Evolutionary conservation across 2,797 vertebrate genomes (phyloP), one percentile per base, ranked within the genome.

Genomic region (Vespertilio murinus): DNA sequence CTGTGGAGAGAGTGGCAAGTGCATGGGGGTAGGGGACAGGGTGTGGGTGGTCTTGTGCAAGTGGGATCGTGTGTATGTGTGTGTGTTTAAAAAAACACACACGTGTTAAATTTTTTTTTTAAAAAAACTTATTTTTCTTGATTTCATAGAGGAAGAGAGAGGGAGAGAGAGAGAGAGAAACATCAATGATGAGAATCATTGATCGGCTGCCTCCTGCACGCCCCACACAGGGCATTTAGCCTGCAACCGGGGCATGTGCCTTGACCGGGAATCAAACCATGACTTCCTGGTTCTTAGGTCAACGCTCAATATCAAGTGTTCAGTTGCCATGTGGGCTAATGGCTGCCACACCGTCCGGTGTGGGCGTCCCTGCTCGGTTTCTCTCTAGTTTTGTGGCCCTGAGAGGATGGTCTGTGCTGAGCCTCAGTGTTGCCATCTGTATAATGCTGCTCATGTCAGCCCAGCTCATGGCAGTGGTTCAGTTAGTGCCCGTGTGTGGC

Each of bases 391-490:
- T 2, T 77, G 25, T 35, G 52, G 67, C 35, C 52, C 69, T 12
- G 33, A 52, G 67, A 45, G 80, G 38, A 59, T 35, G 9, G 1
- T 25, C 25, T 65, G 30, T 54, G 35, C 67, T 40, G 78, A 88
- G 40, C 9, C 67, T 69, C n/a, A 16, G 1, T 28, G 49, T 47
- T n/a, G 8, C 65, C 49, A 1, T 67, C 47, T 25, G 20, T 25
- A 23, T 16, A 23, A 18, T 2, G n/a, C n/a, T 38, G 20, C 71
- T 22, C 22, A 16, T 49, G 33, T n/a, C 2, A 11, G 20, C 12
- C 65, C 33, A 6, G 52, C 18, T 20, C 22, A 2, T 9, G 30
- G 70, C 12, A 0, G n/a, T 12, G 1, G 0, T 30, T 87, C 23
- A 10, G n/a, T 23, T 14, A 22, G 45, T 12, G 23, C 25, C n/a